Conservation (phyloP, 2,113 vertebrate species). For the Pycnonotus jocosus region DNA sequence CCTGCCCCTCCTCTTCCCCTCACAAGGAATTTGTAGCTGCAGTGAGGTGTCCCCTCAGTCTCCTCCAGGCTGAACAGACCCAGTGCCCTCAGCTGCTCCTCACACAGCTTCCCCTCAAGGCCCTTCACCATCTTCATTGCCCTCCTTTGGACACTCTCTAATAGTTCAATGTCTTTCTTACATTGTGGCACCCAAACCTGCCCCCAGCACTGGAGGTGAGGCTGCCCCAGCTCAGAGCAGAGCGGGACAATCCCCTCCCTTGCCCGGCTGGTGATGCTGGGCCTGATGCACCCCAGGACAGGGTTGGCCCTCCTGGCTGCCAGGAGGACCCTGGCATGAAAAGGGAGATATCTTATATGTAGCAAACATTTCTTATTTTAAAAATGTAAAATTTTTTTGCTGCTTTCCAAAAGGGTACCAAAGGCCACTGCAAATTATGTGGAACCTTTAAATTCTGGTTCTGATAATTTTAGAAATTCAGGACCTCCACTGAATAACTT, state of each 20-base stretch:
- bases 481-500: neutral
- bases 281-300: neutral
- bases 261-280: rapidly evolving
- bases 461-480: neutral
- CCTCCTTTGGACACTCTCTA: neutral
- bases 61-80: neutral
- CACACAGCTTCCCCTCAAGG: neutral
- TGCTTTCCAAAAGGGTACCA: neutral
- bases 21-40: rapidly evolving
- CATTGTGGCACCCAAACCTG: rapidly evolving
- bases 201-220: neutral
- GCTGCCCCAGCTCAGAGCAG: neutral
- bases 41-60: neutral
- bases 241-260: neutral
- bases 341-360: neutral
- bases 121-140: neutral
- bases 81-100: rapidly evolving
- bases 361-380: neutral
- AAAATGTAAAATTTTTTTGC: neutral
- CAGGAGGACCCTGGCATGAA: neutral
- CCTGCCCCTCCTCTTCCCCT: neutral
- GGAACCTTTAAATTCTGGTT: neutral
- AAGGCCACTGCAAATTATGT: neutral
- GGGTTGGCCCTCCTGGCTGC: rapidly evolving
- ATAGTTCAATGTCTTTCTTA: neutral